Evolutionary conservation across 2,888 invertebrate species (phyloP).

Genomic region (Synanthedon vespiformis): DNA sequence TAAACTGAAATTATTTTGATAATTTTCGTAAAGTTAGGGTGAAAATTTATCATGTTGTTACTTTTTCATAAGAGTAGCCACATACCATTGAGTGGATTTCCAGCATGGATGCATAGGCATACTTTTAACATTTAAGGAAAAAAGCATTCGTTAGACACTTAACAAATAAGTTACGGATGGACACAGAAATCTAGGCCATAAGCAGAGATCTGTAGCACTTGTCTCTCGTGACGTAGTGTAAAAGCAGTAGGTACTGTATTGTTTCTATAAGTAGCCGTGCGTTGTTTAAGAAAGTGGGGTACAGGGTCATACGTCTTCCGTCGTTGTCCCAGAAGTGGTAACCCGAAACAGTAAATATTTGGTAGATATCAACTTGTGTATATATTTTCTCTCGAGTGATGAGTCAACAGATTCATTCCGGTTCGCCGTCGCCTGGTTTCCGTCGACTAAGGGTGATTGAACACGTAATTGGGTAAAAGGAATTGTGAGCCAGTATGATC

Average conservation of each 20-base stretch:
- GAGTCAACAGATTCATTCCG: conserved; percentile 19
- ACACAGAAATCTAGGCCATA: not conserved
- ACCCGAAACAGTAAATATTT: conserved; percentile 22
- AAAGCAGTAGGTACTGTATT: conserved; percentile 12
- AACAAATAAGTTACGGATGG: not conserved
- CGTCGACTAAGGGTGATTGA: conserved; percentile 10
- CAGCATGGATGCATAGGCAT: too few species aligned
- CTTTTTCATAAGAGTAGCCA: too few species aligned
- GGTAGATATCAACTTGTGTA: conserved; percentile 18
- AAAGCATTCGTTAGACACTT: not conserved
- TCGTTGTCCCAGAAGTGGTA: conserved; percentile 17
- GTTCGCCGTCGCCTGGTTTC: conserved; percentile 6
- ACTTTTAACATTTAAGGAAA: too few species aligned
- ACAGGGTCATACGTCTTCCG: conserved; percentile 29
- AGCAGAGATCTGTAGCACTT: not conserved
- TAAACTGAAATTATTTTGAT: too few species aligned
- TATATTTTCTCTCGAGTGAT: conserved; percentile 12
- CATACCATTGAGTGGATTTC: too few species aligned
- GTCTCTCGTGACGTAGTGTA: not conserved
- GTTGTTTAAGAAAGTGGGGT: conserved; percentile 30
- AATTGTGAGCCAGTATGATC: conserved; percentile 1
- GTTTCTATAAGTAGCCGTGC: conserved; percentile 26
- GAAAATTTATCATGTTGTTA: too few species aligned
- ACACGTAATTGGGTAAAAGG: conserved; percentile 16
- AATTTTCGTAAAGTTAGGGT: too few species aligned